Conservation (phyloP, 2,113 vertebrate species). For the Leucopternis melanops region DNA sequence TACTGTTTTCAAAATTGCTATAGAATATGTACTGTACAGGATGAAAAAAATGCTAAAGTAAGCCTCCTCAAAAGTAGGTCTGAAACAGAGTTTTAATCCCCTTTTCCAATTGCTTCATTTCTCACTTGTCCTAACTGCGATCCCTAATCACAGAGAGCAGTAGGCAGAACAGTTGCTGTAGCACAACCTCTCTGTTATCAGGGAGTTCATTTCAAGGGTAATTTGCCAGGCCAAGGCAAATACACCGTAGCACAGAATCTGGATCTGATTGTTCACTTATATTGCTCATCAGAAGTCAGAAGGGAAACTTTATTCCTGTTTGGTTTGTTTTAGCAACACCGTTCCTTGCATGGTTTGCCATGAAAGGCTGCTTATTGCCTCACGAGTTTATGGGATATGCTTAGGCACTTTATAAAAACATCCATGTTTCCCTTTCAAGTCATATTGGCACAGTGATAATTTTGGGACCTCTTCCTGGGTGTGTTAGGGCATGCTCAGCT, state of each 20-base stretch:
- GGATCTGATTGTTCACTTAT: neutral
- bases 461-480: neutral
- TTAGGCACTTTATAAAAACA: neutral
- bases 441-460: neutral
- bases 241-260: neutral
- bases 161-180: neutral
- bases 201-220: slow-evolving; percentile 10
- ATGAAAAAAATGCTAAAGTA: neutral
- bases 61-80: neutral
- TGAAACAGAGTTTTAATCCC: neutral
- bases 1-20: neutral
- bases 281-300: neutral
- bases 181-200: neutral
- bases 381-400: neutral
- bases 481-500: neutral
- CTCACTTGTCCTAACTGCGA: neutral
- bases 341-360: neutral
- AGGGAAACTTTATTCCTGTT: neutral
- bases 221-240: neutral
- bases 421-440: neutral
- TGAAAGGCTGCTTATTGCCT: neutral
- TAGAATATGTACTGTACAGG: neutral
- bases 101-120: neutral
- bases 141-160: neutral
- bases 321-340: neutral